Evolutionary conservation across 2,888 invertebrate genomes (phyloP).

Genomic region (Lasioglossum figueresi): DNA sequence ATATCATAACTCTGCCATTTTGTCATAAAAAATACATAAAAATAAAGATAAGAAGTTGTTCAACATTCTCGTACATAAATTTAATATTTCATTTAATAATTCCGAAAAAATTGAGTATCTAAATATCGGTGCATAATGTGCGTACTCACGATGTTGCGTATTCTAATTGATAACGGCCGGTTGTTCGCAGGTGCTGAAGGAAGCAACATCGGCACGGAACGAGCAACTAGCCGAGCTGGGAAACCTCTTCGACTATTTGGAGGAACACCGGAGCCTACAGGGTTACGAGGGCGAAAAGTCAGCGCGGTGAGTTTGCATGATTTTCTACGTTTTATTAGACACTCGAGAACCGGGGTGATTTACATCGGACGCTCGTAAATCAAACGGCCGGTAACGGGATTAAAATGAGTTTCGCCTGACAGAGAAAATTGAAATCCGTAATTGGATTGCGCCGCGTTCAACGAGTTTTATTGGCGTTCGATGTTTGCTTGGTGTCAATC

Average conservation of each 20-base stretch:
- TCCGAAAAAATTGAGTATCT: not conserved
- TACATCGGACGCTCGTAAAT: slow-evolving; percentile 56
- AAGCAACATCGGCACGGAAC: slow-evolving; percentile 86
- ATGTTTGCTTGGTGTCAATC: slow-evolving; percentile 38
- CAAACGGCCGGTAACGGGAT: slow-evolving; percentile 44
- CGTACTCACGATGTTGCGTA: not conserved
- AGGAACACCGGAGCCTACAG: slow-evolving; percentile 86
- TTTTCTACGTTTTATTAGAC: slow-evolving; percentile 49
- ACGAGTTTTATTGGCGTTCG: slow-evolving; percentile 43
- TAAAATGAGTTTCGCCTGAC: slow-evolving; percentile 50
- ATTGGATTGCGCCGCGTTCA: slow-evolving; percentile 48
- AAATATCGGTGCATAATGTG: not conserved
- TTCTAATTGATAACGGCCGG: not conserved
- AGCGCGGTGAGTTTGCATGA: slow-evolving; percentile 76
- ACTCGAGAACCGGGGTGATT: slow-evolving; percentile 31
- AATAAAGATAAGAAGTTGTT: too few relatives aligned
- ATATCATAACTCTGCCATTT: not conserved
- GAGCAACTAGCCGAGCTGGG: slow-evolving; percentile 89
- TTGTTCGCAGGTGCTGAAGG: slow-evolving; percentile 57
- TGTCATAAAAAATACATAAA: not conserved
- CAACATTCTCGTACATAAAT: too few relatives aligned
- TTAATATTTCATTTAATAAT: not conserved
- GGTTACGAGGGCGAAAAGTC: slow-evolving; percentile 80
- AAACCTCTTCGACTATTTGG: slow-evolving; percentile 88
- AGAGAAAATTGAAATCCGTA: slow-evolving; percentile 45